Percentiles rank a stretch among this genome's conserved stretches.
phyloP scores from a whole-genome alignment of 2,888 invertebrate species.

The Agrypnus murinus region DNA sequence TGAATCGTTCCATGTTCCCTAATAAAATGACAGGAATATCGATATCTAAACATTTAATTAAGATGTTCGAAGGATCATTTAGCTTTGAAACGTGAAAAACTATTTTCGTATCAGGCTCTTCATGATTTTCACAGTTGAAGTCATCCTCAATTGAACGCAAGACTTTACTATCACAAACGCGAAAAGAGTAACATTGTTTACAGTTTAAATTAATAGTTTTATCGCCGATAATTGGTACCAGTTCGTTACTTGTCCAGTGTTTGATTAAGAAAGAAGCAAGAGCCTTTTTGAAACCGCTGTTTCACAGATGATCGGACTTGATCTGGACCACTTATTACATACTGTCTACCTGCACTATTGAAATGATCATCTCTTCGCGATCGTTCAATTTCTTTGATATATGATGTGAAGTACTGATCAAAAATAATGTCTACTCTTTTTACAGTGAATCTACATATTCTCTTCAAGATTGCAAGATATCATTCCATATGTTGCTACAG shows the following conservation, averaged over 20 bases:
- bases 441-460: constrained; percentile 25
- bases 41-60: constrained; percentile 55
- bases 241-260: constrained; percentile 50
- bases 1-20: constrained; percentile 53
- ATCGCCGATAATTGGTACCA: constrained; percentile 46
- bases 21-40: constrained; percentile 56
- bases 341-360: constrained; percentile 39
- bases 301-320: constrained; percentile 54
- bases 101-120: constrained; percentile 35
- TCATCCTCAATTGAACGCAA: neutral
- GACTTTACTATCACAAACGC: constrained; percentile 29
- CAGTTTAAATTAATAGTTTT: constrained; percentile 53
- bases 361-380: constrained; percentile 41
- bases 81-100: constrained; percentile 30
- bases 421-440: constrained; percentile 50
- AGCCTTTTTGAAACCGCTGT: constrained; percentile 51
- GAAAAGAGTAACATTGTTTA: constrained; percentile 18
- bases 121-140: constrained; percentile 6
- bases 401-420: constrained; percentile 55
- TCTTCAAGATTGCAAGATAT: constrained; percentile 45
- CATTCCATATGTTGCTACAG: constrained; percentile 55
- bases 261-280: constrained; percentile 43
- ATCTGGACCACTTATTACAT: constrained; percentile 47
- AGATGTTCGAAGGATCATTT: constrained; percentile 44
- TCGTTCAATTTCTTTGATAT: constrained; percentile 57